phyloP scores from a whole-genome alignment of 1,140 invertebrate species.

The Drosophila trapezifrons region DNA sequence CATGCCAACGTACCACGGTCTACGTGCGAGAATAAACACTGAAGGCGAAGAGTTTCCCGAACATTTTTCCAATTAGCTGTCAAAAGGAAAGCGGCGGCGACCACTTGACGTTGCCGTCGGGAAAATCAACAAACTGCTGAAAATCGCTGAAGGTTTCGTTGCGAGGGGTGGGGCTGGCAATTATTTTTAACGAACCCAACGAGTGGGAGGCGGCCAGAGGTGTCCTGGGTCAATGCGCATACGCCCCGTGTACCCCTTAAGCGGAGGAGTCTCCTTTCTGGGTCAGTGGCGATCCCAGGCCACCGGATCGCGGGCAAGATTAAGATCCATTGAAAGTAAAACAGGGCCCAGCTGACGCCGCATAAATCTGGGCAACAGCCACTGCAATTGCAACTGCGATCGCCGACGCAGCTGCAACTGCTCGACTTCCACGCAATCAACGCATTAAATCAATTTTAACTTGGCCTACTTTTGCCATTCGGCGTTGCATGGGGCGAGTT shows the following conservation, averaged over 20 bases:
- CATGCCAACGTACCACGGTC: conserved; percentile 20
- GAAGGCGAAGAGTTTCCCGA: conserved; percentile 37
- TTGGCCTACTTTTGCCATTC: conserved; percentile 73
- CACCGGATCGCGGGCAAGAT: conserved; percentile 33
- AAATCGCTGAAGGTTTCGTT: conserved; percentile 32
- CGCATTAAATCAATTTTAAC: conserved; percentile 83
- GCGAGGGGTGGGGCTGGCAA: conserved; percentile 48
- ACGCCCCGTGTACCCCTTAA: conserved; percentile 34
- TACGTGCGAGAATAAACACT: conserved; percentile 25
- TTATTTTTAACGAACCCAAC: conserved; percentile 71
- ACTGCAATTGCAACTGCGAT: conserved; percentile 32
- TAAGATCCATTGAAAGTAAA: conserved; percentile 64
- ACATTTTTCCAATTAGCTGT: conserved; percentile 70
- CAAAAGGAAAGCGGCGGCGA: conserved; percentile 33
- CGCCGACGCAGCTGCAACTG: conserved; percentile 40
- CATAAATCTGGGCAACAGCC: conserved; percentile 55
- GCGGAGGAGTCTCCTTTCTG: conserved; percentile 3
- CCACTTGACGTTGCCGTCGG: conserved; percentile 30
- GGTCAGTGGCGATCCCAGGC: conserved; percentile 41
- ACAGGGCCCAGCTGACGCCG: conserved; percentile 53
- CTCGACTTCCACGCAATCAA: conserved; percentile 63
- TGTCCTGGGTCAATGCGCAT: conserved; percentile 73
- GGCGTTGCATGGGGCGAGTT: conserved; percentile 30
- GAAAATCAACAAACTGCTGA: conserved; percentile 29
- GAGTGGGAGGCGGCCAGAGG: conserved; percentile 1